phyloP scores from a whole-genome alignment of 2,113 vertebrate genomes.

The Pyrgilauda ruficollis region DNA sequence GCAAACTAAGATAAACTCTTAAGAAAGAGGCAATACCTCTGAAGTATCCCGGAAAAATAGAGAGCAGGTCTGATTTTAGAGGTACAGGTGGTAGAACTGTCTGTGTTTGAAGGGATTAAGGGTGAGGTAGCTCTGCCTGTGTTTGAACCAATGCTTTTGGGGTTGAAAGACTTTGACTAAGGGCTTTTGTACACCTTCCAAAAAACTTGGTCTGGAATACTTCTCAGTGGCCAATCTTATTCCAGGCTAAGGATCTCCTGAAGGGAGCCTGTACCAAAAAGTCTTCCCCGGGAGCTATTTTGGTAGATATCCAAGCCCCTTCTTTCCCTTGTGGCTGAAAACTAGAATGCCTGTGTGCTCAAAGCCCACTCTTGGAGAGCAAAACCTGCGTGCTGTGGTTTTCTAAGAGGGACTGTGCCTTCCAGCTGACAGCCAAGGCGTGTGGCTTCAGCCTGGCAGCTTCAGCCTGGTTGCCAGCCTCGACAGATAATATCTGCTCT shows the following conservation, averaged over 20 bases:
- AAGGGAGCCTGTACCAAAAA: not conserved
- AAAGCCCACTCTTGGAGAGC: not conserved
- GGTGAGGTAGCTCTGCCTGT: not conserved
- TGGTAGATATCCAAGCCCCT: not conserved
- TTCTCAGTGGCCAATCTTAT: not conserved
- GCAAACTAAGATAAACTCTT: not conserved
- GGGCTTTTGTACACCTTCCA: not conserved
- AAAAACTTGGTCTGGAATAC: not conserved
- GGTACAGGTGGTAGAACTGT: not conserved
- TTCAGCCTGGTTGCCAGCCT: not conserved
- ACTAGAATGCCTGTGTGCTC: not conserved
- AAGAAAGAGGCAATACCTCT: not conserved
- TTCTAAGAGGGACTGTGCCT: not conserved
- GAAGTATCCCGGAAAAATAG: not conserved
- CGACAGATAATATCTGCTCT: accelerated
- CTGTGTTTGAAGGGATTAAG: not conserved
- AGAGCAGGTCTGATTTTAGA: not conserved
- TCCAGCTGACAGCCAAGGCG: not conserved
- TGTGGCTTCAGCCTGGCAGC: not conserved
- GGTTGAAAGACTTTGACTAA: not conserved
- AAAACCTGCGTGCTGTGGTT: not conserved
- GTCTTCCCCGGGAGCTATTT: not conserved
- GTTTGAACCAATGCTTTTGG: not conserved
- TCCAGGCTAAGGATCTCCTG: not conserved
- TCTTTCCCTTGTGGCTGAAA: not conserved